Evolutionary conservation across 30 jellyfish, hydroid and myxozoan species (phyloP).

Genomic region (Turritopsis rubra): DNA sequence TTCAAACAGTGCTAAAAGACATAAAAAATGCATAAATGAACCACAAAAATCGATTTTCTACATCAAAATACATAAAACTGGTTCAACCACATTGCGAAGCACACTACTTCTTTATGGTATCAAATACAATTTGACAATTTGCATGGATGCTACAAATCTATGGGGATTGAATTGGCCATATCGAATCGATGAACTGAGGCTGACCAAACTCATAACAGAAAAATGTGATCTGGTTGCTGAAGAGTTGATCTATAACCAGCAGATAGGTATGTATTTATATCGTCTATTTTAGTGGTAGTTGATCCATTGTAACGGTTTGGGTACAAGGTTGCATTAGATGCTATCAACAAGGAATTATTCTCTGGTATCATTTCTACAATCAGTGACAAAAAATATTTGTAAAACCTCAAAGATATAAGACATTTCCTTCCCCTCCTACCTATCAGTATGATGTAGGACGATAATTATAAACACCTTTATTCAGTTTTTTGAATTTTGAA

Average conservation of each 20-base stretch:
- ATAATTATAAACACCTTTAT: too few species aligned
- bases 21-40: background rate
- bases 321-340: too few species aligned
- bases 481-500: too few species aligned
- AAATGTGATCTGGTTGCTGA: background rate
- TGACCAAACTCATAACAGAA: background rate
- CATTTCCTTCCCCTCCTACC: too few species aligned
- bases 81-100: background rate
- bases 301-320: too few species aligned
- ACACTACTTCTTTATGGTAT: background rate
- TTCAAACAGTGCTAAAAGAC: background rate
- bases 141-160: background rate
- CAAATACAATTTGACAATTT: background rate
- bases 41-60: conserved; percentile 9
- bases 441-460: too few species aligned
- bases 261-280: background rate
- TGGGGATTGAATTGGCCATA: conserved; percentile 2
- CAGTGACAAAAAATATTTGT: too few species aligned
- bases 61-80: conserved; percentile 1
- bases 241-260: background rate
- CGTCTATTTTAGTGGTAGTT: too few species aligned
- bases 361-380: too few species aligned
- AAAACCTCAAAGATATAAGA: too few species aligned
- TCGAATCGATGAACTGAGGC: background rate
- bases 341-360: too few species aligned